Conservation (phyloP, 30 jellyfish, hydroid and myxozoan genomes). For the Aurelia sp. region DNA sequence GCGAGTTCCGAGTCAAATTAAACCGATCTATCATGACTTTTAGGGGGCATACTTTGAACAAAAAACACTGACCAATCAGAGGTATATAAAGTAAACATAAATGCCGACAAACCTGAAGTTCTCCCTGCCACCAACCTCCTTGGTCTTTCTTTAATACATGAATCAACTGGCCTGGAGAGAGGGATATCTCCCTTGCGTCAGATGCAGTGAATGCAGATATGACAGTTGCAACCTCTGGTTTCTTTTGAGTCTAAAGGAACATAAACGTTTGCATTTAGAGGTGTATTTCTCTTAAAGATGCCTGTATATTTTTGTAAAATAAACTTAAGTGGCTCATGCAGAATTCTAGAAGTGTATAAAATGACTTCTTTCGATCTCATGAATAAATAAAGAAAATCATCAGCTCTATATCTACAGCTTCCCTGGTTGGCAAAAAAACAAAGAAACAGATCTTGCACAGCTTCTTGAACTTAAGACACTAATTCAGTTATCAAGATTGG, state of each 20-base stretch:
- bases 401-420: no score
- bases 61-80: no score
- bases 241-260: constrained; percentile 52
- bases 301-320: background rate
- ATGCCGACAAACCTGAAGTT: constrained; percentile 63
- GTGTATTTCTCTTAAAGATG: background rate
- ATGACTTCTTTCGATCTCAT: no score
- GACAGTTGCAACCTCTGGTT: constrained; percentile 98
- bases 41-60: no score
- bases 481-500: no score
- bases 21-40: no score
- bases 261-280: background rate
- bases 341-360: background rate
- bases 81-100: no score
- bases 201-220: constrained; percentile 85
- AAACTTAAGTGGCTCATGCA: background rate
- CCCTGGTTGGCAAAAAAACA: no score
- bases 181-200: constrained; percentile 78
- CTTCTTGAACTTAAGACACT: no score
- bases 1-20: no score
- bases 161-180: constrained; percentile 90
- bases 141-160: constrained; percentile 86
- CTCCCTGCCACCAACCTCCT: constrained; percentile 99
- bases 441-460: no score
- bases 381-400: no score